phyloP scores from a whole-genome alignment of 2,797 vertebrate genomes.

The Vireo griseus region DNA sequence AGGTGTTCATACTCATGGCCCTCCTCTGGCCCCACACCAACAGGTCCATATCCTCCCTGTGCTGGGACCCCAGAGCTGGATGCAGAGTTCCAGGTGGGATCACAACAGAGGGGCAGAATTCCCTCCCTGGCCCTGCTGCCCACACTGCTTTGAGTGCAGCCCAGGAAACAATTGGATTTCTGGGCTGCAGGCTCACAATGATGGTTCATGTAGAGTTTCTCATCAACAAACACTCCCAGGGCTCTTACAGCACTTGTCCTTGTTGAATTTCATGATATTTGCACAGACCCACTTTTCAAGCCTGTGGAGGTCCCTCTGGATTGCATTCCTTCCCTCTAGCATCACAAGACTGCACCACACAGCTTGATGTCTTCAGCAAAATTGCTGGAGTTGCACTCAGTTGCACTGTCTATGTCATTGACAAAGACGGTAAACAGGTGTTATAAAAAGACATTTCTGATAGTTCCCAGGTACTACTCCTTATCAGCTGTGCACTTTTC shows the following conservation, averaged over 20 bases:
- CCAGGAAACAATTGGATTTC: not conserved
- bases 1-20: not conserved
- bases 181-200: not conserved
- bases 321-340: not conserved
- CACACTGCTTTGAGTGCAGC: not conserved
- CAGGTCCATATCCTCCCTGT: accelerated
- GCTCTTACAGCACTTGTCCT: not conserved
- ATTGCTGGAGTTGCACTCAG: not conserved
- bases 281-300: not conserved
- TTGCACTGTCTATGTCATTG: no score
- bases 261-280: not conserved
- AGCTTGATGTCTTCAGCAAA: not conserved
- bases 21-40: not conserved
- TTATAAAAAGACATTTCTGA: not conserved
- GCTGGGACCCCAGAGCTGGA: not conserved
- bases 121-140: not conserved
- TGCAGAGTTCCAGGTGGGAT: not conserved
- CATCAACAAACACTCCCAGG: not conserved
- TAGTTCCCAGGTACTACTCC: not conserved
- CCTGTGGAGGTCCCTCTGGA: not conserved
- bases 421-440: not conserved
- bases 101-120: not conserved
- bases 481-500: not conserved
- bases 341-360: not conserved
- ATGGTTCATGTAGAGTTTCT: not conserved